phyloP scores from a whole-genome alignment of 2,888 invertebrate genomes.

The Drosophila neonasuta region DNA sequence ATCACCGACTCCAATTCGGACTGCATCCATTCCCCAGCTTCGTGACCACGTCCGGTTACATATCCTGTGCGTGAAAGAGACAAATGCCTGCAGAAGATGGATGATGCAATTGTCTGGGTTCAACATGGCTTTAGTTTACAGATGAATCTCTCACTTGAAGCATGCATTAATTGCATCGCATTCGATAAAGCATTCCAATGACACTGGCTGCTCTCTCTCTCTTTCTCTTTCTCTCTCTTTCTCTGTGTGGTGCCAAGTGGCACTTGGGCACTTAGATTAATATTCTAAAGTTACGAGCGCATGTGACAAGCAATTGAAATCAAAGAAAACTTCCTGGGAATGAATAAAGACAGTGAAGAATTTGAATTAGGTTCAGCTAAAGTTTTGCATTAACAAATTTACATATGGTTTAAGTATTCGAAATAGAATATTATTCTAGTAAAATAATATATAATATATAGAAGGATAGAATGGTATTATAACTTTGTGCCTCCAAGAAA shows the following conservation, averaged over 20 bases:
- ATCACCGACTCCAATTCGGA: not conserved
- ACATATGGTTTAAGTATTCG: no score
- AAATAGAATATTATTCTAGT: no score
- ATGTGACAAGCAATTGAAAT: not conserved
- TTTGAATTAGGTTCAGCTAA: no score
- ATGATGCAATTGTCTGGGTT: conserved; percentile 70
- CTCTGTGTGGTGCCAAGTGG: conserved; percentile 9
- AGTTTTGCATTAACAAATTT: no score
- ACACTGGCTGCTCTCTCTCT: conserved; percentile 35
- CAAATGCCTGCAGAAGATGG: conserved; percentile 72
- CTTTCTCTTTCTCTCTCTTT: no score
- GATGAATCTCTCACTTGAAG: conserved; percentile 54
- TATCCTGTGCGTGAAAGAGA: conserved; percentile 63
- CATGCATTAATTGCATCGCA: conserved; percentile 55
- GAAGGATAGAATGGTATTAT: no score
- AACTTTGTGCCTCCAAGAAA: no score
- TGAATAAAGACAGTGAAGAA: no score
- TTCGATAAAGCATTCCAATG: conserved; percentile 54
- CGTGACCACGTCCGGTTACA: conserved; percentile 2
- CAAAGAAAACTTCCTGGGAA: not conserved
- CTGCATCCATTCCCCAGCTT: conserved; percentile 6
- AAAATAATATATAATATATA: no score
- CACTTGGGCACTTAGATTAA: conserved; percentile 36
- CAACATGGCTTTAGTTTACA: conserved; percentile 50
- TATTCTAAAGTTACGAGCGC: conserved; percentile 11